Evolutionary conservation across 2,888 invertebrate genomes (phyloP), one percentile per base, ranked within the genome.

Genomic region (Agrypnus murinus): DNA sequence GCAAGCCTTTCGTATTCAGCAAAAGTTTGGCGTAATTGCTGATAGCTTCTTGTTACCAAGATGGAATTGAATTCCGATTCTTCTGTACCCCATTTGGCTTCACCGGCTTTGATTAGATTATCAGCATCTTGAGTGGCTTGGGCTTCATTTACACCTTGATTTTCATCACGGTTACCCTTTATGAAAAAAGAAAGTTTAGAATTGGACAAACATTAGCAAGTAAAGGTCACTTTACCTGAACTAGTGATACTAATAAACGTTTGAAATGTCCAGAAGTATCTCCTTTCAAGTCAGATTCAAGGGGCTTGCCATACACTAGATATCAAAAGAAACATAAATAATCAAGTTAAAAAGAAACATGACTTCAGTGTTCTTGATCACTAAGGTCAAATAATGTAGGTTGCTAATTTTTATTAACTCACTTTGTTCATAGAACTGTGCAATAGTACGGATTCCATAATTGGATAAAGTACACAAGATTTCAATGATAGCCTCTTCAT

Each of bases 261-360:
- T 95, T 95, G 87, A 98, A 98, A 85, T 96, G 94, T n/a, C 98
- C 98, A 9, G 96, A 96, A 6, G 97, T 97, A 84, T 98, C 98
- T 59, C 93, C 95, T 83, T 93, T 93, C 78, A 98, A 87, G 82
- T 96, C 96, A 6, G 91, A 91, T 83, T 97, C 97, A 74, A 98
- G 86, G 69, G 91, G 85, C 84, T 91, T 94, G 77, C 91, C 92
- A 85, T 93, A 96, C 81, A 95, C 95, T 95, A 84, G 5, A 25
- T 8, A 55, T 36, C 1, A 55, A 1, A 2, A 34, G 17, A 12
- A 40, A 55, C 10, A 59, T 14, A 60, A 46, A 1, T 3, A 46
- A 46, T 45, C 3, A 43, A 17, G n/a, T n/a, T n/a, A n/a, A 17
- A 2, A 9, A 40, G 12, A 2, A 45, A 60, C 3, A 32, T 19